phyloP scores from a whole-genome alignment of 2,113 vertebrate genomes.

The Phylloscopus trochilus region DNA sequence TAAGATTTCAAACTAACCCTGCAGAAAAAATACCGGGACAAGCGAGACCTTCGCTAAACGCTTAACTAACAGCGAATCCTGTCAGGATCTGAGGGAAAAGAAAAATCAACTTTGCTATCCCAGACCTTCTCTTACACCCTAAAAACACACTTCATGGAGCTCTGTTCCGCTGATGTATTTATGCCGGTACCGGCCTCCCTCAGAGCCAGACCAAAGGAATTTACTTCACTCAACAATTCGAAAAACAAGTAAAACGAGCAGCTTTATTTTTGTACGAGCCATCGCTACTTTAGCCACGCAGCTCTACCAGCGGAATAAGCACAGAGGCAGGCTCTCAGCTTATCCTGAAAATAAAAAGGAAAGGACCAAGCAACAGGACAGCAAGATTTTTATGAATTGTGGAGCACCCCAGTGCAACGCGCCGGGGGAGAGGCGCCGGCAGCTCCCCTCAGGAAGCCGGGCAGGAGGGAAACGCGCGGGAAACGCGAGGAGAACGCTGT shows the following conservation, averaged over 20 bases:
- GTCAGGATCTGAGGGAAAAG: background rate
- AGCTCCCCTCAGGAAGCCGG: background rate
- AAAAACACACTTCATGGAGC: background rate
- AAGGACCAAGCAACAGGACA: background rate
- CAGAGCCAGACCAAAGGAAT: background rate
- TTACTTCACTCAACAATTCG: background rate
- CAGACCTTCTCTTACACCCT: background rate
- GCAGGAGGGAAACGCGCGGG: background rate
- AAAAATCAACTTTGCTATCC: background rate
- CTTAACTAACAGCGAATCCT: background rate
- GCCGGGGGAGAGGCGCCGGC: too few species aligned
- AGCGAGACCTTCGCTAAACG: background rate
- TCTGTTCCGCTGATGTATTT: background rate
- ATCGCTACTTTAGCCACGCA: background rate
- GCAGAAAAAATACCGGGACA: background rate
- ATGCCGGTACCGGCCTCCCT: background rate
- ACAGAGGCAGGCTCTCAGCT: background rate
- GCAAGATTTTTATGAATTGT: background rate
- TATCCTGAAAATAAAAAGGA: background rate
- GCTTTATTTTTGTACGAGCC: background rate
- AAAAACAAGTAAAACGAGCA: accelerated
- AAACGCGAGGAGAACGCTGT: background rate
- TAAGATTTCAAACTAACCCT: background rate
- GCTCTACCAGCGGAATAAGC: accelerated
- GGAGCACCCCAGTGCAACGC: too few species aligned